Evolutionary conservation across 2,113 vertebrate genomes (phyloP).

Genomic region (Hyperoodon ampullatus): DNA sequence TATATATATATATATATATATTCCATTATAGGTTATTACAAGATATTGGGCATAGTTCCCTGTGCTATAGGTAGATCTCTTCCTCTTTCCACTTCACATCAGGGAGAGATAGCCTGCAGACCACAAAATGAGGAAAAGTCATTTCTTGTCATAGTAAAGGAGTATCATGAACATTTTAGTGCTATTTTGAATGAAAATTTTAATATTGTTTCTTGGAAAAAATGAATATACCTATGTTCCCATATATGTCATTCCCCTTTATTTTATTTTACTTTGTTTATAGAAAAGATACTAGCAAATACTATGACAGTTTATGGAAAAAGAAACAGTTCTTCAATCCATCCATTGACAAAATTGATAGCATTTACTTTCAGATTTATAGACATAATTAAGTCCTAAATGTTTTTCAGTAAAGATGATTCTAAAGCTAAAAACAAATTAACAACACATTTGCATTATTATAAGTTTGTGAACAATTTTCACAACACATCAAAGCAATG

Average conservation of each 20-base stretch:
- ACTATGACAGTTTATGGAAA: not conserved
- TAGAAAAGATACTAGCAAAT: not conserved
- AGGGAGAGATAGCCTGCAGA: not conserved
- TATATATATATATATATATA: no score
- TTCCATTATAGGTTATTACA: not conserved
- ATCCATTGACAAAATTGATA: not conserved
- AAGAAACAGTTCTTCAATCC: not conserved
- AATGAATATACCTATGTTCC: not conserved
- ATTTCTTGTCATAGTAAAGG: not conserved
- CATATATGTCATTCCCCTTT: not conserved
- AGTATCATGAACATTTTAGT: not conserved
- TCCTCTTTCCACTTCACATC: not conserved
- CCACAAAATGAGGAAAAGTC: not conserved
- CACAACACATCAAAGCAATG: not conserved
- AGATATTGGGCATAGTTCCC: not conserved
- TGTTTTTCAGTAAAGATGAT: not conserved
- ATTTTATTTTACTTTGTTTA: not conserved
- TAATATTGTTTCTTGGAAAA: not conserved
- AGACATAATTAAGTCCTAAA: not conserved
- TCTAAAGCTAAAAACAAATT: slow-evolving; percentile 16
- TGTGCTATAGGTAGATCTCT: not conserved
- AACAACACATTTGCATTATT: not conserved
- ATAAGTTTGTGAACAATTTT: not conserved
- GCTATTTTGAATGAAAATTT: not conserved
- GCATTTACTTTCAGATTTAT: not conserved